Percentiles rank a stretch among this genome's conserved stretches.
Evolutionary conservation across 2,797 vertebrate genomes (phyloP).

Genomic region (Megalops cyprinoides): DNA sequence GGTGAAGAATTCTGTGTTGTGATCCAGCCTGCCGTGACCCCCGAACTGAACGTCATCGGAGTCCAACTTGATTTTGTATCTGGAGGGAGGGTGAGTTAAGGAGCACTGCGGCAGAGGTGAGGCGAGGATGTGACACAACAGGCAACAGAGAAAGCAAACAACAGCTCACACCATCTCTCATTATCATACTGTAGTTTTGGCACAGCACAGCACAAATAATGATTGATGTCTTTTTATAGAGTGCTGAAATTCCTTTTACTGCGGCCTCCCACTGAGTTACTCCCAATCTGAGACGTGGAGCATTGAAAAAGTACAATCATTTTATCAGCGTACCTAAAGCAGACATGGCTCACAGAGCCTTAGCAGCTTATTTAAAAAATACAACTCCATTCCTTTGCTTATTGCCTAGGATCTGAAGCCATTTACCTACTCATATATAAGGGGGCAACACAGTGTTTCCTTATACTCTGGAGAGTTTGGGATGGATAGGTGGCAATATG

Average conservation of each 20-base stretch:
- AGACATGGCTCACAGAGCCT: neutral
- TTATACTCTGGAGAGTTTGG: too few species aligned
- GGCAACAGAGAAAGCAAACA: neutral
- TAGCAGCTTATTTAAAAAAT: neutral
- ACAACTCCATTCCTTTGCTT: neutral
- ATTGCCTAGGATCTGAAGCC: neutral
- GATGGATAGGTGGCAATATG: too few species aligned
- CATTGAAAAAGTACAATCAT: neutral
- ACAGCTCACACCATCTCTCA: neutral
- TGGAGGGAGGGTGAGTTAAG: slow-evolving; percentile 78
- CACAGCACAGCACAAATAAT: slow-evolving; percentile 6
- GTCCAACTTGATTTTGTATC: slow-evolving; percentile 93
- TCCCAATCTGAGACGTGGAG: neutral
- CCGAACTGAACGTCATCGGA: slow-evolving; percentile 84
- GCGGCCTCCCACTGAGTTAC: neutral
- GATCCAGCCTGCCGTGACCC: slow-evolving; percentile 92
- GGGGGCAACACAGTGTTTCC: too few species aligned
- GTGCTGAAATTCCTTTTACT: neutral
- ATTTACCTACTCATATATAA: neutral
- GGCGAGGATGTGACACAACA: neutral
- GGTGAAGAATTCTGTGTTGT: slow-evolving; percentile 88
- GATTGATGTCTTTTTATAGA: neutral
- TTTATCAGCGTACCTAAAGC: neutral
- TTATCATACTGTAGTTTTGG: neutral
- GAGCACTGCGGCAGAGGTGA: slow-evolving; percentile 47